Conservation (phyloP, 2,797 vertebrate genomes). For the Macroramphosus scolopax region DNA sequence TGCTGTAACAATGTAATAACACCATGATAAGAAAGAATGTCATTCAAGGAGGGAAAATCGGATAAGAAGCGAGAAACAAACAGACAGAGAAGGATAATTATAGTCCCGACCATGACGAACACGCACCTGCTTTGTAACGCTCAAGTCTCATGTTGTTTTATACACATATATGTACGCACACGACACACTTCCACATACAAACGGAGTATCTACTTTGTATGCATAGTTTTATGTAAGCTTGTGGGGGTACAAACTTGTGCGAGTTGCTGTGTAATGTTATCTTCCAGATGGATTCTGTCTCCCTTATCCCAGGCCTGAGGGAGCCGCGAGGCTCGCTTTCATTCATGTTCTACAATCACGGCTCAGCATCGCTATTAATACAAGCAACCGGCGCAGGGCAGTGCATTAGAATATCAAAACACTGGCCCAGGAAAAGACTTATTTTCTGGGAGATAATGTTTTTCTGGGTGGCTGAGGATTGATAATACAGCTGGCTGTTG, state of each 20-base stretch:
- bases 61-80: constrained; percentile 6
- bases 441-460: constrained; percentile 56
- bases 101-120: constrained; percentile 13
- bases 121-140: constrained; percentile 16
- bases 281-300: constrained; percentile 71
- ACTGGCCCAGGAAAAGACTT: constrained; percentile 48
- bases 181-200: constrained; percentile 26
- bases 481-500: constrained; percentile 36
- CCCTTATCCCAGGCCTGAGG: constrained; percentile 61
- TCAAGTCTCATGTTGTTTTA: constrained; percentile 33
- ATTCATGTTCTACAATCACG: constrained; percentile 71
- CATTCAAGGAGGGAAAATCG: constrained; percentile 1
- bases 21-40: constrained; percentile 7
- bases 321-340: constrained; percentile 59
- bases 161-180: constrained; percentile 8
- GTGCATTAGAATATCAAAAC: constrained; percentile 69
- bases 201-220: constrained; percentile 58
- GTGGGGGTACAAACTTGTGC: constrained; percentile 62
- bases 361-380: constrained; percentile 70
- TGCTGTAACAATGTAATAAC: constrained; percentile 17
- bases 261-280: constrained; percentile 69
- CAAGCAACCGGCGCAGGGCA: constrained; percentile 48
- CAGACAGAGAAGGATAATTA: constrained; percentile 3
- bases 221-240: constrained; percentile 63
- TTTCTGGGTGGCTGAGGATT: constrained; percentile 51